A percentile compares a stretch with the other conserved stretches of the same genome.
phyloP scores from a whole-genome alignment of 2,888 invertebrate genomes.

The Orthonychiurus folsomi region DNA sequence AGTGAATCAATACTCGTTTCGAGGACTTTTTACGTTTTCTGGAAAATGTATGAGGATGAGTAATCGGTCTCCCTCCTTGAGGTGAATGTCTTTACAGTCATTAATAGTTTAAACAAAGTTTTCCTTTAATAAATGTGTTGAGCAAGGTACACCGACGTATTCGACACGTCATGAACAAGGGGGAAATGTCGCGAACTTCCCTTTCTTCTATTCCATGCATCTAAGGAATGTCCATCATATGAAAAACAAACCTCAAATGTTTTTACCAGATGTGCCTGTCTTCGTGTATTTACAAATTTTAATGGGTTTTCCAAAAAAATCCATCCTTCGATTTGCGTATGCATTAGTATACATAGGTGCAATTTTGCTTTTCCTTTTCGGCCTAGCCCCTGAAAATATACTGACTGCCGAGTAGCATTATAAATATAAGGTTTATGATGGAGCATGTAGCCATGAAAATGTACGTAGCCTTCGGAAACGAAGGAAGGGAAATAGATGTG shows the following conservation, averaged over 20 bases:
- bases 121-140: neutral
- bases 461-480: neutral
- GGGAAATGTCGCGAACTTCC: too few species aligned
- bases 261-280: neutral
- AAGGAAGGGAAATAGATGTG: neutral
- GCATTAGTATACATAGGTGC: neutral
- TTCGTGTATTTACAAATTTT: neutral
- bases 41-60: neutral
- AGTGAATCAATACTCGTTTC: too few species aligned
- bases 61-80: neutral
- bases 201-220: too few species aligned
- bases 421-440: too few species aligned
- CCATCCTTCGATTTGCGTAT: neutral
- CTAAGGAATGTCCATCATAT: too few species aligned
- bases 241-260: too few species aligned
- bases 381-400: neutral
- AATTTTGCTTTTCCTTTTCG: neutral
- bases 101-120: constrained; percentile 1
- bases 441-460: neutral
- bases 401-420: too few species aligned
- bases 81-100: neutral
- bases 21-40: too few species aligned
- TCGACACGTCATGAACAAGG: too few species aligned
- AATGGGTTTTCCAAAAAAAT: neutral
- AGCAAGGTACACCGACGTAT: too few species aligned